phyloP scores from a whole-genome alignment of 2,113 vertebrate genomes.

The Puma concolor region DNA sequence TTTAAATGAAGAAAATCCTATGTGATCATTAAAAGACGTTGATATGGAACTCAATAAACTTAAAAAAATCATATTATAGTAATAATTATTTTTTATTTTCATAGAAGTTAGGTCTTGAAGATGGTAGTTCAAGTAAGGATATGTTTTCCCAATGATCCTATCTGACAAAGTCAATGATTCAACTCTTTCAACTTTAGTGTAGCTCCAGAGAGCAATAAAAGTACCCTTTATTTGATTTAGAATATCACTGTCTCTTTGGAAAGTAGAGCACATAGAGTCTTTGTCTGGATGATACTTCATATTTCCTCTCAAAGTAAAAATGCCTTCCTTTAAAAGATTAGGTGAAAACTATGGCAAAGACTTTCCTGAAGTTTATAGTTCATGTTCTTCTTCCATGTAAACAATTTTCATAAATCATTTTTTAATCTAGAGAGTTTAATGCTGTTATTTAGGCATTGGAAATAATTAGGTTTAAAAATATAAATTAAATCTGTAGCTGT shows the following conservation, averaged over 20 bases:
- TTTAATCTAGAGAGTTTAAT: not conserved
- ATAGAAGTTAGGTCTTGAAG: not conserved
- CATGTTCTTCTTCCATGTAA: not conserved
- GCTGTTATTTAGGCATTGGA: not conserved
- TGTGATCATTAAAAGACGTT: not conserved
- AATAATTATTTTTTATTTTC: not conserved
- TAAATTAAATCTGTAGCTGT: not conserved
- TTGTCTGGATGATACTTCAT: not conserved
- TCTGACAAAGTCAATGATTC: not conserved
- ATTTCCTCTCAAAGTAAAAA: not conserved
- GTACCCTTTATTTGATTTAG: not conserved
- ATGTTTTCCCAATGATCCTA: not conserved
- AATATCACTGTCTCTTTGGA: not conserved
- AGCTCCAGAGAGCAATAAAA: not conserved
- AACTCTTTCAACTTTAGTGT: not conserved
- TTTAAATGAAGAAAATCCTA: not conserved
- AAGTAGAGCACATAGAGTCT: not conserved
- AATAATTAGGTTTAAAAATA: not conserved
- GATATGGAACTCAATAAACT: not conserved
- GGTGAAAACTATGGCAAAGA: not conserved
- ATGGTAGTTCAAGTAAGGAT: not conserved
- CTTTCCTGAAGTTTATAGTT: not conserved
- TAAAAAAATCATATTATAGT: not conserved
- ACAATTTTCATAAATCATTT: not conserved
- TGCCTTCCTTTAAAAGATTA: not conserved